Conservation (phyloP, 2,888 invertebrate genomes). For the Tiliacea citrago region DNA sequence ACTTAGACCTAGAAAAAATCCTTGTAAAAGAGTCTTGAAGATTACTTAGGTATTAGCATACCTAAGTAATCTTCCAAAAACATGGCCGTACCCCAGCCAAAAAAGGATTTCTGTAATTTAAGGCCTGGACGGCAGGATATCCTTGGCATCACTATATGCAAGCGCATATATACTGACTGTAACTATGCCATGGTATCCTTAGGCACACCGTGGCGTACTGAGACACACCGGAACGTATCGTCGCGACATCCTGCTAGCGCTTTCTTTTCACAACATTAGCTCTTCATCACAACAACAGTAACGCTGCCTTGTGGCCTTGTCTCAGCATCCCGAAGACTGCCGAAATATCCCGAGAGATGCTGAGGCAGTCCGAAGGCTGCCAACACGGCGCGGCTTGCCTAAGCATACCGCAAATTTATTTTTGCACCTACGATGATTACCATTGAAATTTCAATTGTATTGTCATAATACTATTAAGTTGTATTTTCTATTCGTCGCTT, state of each 20-base stretch:
- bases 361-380: neutral
- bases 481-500: neutral
- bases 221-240: no score
- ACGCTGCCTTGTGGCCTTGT: no score
- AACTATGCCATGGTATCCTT: no score
- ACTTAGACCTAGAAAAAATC: neutral
- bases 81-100: neutral
- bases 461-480: neutral
- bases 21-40: neutral
- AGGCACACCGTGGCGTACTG: no score
- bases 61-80: no score
- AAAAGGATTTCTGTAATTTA: neutral
- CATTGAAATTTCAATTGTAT: neutral
- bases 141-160: neutral
- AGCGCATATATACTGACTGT: no score
- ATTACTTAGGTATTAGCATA: neutral
- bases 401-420: neutral
- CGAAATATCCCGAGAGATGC: neutral
- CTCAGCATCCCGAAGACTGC: neutral
- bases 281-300: no score
- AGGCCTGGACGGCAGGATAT: neutral
- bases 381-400: neutral
- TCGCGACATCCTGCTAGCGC: no score
- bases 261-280: no score
- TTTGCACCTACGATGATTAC: neutral